Conservation (phyloP, 2,113 vertebrate species). For the Pyrgilauda ruficollis region DNA sequence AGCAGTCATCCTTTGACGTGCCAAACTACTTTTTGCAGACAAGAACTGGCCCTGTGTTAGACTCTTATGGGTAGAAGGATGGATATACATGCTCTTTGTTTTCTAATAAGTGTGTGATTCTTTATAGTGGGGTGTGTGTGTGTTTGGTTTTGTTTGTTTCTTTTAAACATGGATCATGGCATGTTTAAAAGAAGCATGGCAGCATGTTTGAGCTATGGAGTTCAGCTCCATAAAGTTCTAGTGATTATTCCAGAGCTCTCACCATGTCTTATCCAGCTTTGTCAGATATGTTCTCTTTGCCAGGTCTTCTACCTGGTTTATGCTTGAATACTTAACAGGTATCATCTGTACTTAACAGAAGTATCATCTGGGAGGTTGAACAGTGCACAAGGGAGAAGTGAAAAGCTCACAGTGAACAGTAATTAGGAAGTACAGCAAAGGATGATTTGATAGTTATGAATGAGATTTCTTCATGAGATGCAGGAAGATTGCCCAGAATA, state of each 20-base stretch:
- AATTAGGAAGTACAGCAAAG: neutral
- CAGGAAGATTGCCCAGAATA: neutral
- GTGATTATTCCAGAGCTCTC: neutral
- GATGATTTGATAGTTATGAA: neutral
- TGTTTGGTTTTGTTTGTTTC: neutral
- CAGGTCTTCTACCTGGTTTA: neutral
- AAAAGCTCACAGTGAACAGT: neutral
- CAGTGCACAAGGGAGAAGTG: accelerated
- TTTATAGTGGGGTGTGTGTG: neutral
- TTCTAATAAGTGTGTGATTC: neutral
- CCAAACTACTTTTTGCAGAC: neutral
- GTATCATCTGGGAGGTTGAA: neutral
- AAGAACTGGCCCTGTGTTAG: neutral
- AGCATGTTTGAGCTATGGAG: neutral
- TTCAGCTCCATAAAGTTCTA: neutral
- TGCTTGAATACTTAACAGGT: neutral
- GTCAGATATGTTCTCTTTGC: neutral
- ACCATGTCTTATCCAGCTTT: neutral
- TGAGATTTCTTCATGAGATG: neutral
- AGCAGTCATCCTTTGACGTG: neutral
- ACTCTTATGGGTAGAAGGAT: neutral
- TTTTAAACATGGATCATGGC: neutral
- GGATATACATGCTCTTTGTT: neutral
- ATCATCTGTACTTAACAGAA: neutral
- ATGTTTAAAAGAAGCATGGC: neutral